Conservation (phyloP, 2,113 vertebrate genomes). For the Recurvirostra avosetta region DNA sequence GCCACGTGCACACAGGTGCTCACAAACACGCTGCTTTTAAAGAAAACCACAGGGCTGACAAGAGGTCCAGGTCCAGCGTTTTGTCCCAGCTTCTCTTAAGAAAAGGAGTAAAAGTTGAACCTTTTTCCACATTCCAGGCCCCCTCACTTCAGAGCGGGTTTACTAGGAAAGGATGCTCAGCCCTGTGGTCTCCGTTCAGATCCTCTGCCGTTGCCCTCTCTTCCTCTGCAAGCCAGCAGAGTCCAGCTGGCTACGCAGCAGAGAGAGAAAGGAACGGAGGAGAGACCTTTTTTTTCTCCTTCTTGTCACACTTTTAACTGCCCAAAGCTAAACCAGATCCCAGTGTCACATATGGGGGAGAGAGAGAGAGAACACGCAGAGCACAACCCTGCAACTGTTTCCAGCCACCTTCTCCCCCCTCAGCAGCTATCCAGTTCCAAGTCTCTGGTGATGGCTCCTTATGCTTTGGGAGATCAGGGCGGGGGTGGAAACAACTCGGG, state of each 20-base stretch:
- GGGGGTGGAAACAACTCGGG: accelerated
- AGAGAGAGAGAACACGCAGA: not conserved
- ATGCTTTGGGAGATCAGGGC: not conserved
- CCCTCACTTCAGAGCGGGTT: accelerated
- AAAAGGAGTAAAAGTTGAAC: not conserved
- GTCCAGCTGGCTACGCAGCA: not conserved
- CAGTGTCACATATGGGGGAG: not conserved
- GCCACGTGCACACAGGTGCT: not conserved
- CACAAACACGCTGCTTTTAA: not conserved
- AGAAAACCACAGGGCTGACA: not conserved
- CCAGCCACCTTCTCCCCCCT: not conserved
- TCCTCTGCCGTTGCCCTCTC: not conserved
- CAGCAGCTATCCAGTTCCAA: not conserved
- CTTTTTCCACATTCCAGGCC: not conserved
- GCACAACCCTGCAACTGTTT: not conserved
- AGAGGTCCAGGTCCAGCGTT: not conserved
- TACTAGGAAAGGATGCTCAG: not conserved
- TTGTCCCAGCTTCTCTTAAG: not conserved
- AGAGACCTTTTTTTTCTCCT: not conserved
- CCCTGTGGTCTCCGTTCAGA: not conserved
- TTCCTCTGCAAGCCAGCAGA: not conserved
- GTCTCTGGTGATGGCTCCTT: not conserved
- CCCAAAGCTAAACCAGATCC: not conserved
- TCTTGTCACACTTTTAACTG: not conserved
- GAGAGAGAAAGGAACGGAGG: not conserved